Evolutionary conservation across 2,797 vertebrate genomes (phyloP).

Genomic region (Trachurus trachurus): DNA sequence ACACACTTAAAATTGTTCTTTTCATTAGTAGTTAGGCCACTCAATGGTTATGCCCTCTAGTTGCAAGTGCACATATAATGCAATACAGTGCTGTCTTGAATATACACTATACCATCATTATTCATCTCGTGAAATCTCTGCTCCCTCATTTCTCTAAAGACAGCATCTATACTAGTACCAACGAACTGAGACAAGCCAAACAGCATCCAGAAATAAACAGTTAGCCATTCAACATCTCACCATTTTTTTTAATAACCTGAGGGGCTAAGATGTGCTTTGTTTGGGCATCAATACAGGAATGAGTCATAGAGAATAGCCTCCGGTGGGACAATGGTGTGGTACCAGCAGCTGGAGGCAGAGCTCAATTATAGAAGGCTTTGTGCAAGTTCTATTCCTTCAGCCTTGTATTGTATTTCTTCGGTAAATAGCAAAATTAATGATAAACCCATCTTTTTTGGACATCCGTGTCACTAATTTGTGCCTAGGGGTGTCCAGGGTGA

Average conservation of each 20-base stretch:
- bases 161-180: conserved; percentile 1
- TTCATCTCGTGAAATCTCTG: conserved; percentile 25
- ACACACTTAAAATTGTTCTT: conserved; percentile 11
- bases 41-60: conserved; percentile 19
- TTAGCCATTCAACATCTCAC: conserved; percentile 28
- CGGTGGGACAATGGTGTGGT: conserved; percentile 54
- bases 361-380: conserved; percentile 65
- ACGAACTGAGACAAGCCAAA: conserved; percentile 30
- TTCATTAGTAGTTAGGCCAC: conserved; percentile 34
- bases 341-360: conserved; percentile 43
- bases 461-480: conserved; percentile 53
- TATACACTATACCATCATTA: conserved; percentile 9
- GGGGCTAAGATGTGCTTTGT: conserved; percentile 48
- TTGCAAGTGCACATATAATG: conserved; percentile 29
- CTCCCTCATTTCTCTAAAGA: conserved; percentile 17
- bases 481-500: conserved; percentile 54
- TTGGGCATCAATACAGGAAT: conserved; percentile 45
- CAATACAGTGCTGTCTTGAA: not conserved
- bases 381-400: conserved; percentile 46
- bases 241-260: conserved; percentile 24
- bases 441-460: conserved; percentile 49
- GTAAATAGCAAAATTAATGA: conserved; percentile 41
- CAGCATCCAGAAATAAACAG: conserved; percentile 38
- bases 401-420: conserved; percentile 57
- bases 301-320: conserved; percentile 57